phyloP scores from a whole-genome alignment of 2,888 invertebrate species.

The Papilio elwesi region DNA sequence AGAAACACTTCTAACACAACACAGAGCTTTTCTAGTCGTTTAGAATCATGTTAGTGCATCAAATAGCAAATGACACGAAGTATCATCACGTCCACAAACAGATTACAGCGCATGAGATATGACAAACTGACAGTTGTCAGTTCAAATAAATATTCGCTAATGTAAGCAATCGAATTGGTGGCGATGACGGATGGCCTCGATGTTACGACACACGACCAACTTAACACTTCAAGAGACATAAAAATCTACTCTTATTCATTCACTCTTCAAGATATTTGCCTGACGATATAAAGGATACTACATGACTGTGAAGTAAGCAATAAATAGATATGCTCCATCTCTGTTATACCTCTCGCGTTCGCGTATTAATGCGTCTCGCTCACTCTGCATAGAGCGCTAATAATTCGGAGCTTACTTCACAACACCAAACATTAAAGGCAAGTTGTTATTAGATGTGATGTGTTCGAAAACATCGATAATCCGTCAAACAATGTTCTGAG shows the following conservation, averaged over 20 bases:
- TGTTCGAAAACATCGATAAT: constrained; percentile 1
- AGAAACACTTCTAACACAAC: constrained; percentile 52
- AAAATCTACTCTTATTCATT: too few species aligned
- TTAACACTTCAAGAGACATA: neutral
- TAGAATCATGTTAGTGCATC: constrained; percentile 46
- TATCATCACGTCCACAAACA: constrained; percentile 12
- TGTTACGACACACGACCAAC: neutral
- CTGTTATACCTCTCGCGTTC: neutral
- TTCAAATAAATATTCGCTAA: constrained; percentile 68
- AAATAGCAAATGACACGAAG: constrained; percentile 30
- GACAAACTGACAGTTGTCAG: constrained; percentile 39
- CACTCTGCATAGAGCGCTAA: neutral
- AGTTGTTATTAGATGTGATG: neutral
- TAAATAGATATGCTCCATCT: neutral
- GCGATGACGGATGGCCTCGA: constrained; percentile 30
- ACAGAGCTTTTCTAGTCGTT: constrained; percentile 49
- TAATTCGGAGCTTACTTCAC: neutral
- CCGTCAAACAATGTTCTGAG: constrained; percentile 12
- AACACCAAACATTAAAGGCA: neutral
- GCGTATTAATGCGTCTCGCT: neutral
- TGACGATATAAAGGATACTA: too few species aligned
- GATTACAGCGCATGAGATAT: constrained; percentile 14
- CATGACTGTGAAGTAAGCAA: neutral
- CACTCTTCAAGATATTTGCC: neutral
- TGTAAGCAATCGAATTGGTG: constrained; percentile 55